Evolutionary conservation across 2,888 invertebrate genomes (phyloP), one percentile per base, ranked within the genome.

Genomic region (Rhimphoctona megacephalus): DNA sequence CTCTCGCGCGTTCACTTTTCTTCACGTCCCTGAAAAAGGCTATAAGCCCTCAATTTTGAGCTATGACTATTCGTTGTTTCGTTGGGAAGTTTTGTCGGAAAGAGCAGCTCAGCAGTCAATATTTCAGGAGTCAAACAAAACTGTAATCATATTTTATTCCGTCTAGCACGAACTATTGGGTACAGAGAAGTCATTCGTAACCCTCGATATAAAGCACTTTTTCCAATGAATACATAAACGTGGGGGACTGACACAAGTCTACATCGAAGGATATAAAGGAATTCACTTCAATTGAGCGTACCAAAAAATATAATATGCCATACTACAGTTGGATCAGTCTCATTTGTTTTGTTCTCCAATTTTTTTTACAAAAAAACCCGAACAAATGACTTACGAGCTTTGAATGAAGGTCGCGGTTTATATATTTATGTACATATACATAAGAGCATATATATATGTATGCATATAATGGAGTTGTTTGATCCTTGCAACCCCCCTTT

Each of bases 391-490:
- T 39, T 19, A 43, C 74, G 22, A 74, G 39, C 57, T 39, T 74
- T 46, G 64, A 19, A 30, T 17, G 52, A 81, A 77, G 46, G 46
- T 77, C 66, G 46, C 33, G 76, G 61, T 76, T 76, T 30, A 61
- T 57, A 77, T 64, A 46, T 52, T 30, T 36, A 49, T 19, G 49
- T 19, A 17, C 19, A 46, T 17, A 8, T 19, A 8, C 11, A 8
- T 43, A 54, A 22, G 43, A 33, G 4, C n/a, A 49, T 46, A 22
- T 22, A n/a, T 19, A 17, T 30, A 39, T 33, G 14, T 22, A 22
- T 74, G 19, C 43, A 33, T 25, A 17, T 22, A 14, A 70, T 30
- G 19, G n/a, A 73, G 25, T 81, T 73, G 64, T 49, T 73, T 39
- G 78, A 66, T 73, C 64, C 54, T 73, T 19, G 11, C 39, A 64